phyloP scores from a whole-genome alignment of 2,888 invertebrate species.

The Coenonympha arcania region DNA sequence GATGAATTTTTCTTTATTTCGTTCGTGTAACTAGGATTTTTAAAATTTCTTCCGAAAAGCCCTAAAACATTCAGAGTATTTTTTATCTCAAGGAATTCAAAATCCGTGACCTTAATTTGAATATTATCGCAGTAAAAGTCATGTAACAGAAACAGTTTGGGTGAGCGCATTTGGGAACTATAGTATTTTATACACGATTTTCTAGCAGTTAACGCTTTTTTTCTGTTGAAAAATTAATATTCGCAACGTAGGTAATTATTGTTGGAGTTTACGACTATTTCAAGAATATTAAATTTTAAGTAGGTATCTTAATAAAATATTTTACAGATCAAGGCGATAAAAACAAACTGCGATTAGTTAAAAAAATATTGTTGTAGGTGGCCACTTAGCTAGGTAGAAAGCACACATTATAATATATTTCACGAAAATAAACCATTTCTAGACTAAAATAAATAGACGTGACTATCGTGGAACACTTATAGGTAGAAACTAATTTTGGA shows the following conservation, averaged over 20 bases:
- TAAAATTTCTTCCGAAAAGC: too few relatives aligned
- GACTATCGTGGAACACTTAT: too few relatives aligned
- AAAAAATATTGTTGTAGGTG: too few relatives aligned
- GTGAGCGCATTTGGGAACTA: neutral
- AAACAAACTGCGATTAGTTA: too few relatives aligned
- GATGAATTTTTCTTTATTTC: too few relatives aligned
- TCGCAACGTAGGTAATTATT: neutral
- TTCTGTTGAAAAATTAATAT: constrained; percentile 5
- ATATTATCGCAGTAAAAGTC: neutral
- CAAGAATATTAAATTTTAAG: neutral
- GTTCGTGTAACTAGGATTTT: too few relatives aligned
- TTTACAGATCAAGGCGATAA: neutral
- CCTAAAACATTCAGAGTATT: too few relatives aligned
- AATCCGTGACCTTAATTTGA: neutral
- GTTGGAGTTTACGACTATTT: neutral
- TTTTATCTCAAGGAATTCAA: neutral
- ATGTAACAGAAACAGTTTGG: neutral
- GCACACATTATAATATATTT: too few relatives aligned
- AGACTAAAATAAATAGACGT: too few relatives aligned
- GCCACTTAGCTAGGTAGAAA: too few relatives aligned
- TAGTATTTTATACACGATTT: neutral
- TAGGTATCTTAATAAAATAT: neutral
- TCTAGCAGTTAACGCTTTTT: neutral
- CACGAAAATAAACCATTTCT: too few relatives aligned
- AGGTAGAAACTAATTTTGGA: too few relatives aligned